Conservation (phyloP, 2,888 invertebrate genomes). For the Aphodius sticticus region DNA sequence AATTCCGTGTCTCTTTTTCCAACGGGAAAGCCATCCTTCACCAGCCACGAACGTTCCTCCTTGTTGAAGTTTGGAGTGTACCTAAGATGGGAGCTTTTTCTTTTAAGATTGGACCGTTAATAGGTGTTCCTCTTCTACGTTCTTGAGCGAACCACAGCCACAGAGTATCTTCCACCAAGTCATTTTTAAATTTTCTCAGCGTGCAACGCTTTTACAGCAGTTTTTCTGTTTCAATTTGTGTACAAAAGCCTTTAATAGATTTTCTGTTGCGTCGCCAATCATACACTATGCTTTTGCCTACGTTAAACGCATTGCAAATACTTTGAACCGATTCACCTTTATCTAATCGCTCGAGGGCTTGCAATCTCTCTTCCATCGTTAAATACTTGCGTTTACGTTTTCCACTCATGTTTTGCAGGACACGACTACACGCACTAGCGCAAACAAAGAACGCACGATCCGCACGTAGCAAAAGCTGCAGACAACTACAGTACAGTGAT, state of each 20-base stretch:
- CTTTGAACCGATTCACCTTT: constrained; percentile 14
- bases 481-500: too few relatives aligned
- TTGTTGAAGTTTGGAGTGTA: too few relatives aligned
- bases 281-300: constrained; percentile 16
- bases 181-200: neutral
- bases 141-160: constrained; percentile 17
- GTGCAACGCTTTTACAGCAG: neutral
- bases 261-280: constrained; percentile 21
- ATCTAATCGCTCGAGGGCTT: constrained; percentile 16
- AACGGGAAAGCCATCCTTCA: constrained; percentile 9
- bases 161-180: constrained; percentile 7
- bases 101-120: constrained; percentile 11
- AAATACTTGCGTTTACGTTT: neutral
- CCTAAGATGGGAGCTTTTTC: neutral
- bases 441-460: too few relatives aligned
- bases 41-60: constrained; percentile 10
- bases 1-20: constrained; percentile 16
- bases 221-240: constrained; percentile 19
- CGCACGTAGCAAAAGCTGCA: too few relatives aligned
- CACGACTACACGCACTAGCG: too few relatives aligned
- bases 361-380: constrained; percentile 20
- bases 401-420: too few relatives aligned
- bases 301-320: constrained; percentile 19
- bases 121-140: neutral
- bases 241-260: constrained; percentile 20